These are phyloP conservation scores for Psammodynastes pulverulentus DNA, from an alignment of 2,113 vertebrate genomes.

Conservation along the genomic window DNA sequence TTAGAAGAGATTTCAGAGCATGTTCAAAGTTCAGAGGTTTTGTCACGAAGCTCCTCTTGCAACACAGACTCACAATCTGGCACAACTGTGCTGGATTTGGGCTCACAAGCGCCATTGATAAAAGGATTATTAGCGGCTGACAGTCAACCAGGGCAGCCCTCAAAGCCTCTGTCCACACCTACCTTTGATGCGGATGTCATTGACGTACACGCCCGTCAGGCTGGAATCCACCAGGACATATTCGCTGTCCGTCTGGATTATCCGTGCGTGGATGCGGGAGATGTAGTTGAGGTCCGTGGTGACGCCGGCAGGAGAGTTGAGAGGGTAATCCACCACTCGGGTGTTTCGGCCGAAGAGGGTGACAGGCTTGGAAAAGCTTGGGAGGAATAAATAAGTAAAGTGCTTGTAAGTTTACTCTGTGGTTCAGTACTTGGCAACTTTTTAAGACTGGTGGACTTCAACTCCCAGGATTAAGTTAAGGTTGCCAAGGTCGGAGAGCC, in stretches of 20 bases:
- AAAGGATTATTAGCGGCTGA: not conserved
- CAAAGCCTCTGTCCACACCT: not conserved
- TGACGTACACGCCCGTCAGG: slow-evolving; percentile 31
- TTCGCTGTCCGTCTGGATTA: not conserved
- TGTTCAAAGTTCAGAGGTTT: not conserved
- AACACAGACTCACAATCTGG: not conserved
- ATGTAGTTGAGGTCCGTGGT: not conserved
- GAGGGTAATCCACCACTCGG: not conserved
- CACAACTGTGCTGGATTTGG: not conserved
- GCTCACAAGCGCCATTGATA: not conserved
- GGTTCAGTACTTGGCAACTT: not conserved
- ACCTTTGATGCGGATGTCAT: slow-evolving; percentile 21
- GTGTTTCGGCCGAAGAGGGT: slow-evolving; percentile 32
- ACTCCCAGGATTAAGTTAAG: no score
- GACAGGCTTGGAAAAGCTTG: slow-evolving; percentile 11
- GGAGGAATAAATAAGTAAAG: not conserved
- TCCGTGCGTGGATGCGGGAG: slow-evolving; percentile 28
- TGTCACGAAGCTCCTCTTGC: not conserved
- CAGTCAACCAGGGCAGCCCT: not conserved
- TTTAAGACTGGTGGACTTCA: no score
- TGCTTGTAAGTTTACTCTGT: not conserved
- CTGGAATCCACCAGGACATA: slow-evolving; percentile 37
- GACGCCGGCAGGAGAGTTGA: not conserved
- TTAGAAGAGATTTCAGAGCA: not conserved
- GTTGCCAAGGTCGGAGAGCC: no score